phyloP scores from a whole-genome alignment of 2,113 vertebrate genomes.

The Colaptes auratus region DNA sequence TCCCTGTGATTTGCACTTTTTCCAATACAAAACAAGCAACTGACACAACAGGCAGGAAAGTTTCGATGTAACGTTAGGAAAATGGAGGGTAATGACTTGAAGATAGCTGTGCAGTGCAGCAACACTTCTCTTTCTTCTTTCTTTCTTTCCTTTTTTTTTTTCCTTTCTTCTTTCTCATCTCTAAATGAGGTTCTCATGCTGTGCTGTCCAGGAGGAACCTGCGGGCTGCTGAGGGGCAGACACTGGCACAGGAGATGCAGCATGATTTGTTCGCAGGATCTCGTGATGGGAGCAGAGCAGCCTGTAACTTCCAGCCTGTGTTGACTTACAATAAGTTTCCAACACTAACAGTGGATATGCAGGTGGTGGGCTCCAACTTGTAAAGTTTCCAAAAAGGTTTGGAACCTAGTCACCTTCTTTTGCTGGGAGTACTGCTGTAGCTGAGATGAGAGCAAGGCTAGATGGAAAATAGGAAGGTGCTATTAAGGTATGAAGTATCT shows the following conservation, averaged over 20 bases:
- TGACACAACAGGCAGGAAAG: neutral
- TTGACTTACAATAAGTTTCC: neutral
- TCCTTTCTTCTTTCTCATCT: neutral
- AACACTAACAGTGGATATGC: neutral
- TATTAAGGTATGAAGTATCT: neutral
- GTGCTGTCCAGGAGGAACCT: neutral
- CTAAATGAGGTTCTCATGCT: fast-evolving
- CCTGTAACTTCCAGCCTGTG: neutral
- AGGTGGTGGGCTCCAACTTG: neutral
- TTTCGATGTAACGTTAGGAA: neutral
- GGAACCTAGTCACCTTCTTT: neutral
- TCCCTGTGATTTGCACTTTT: neutral
- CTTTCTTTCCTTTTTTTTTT: no score
- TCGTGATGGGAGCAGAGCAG: neutral
- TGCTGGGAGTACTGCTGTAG: neutral
- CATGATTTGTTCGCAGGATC: neutral
- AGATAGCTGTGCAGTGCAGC: neutral
- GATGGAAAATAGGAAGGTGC: neutral
- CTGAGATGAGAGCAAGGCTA: neutral
- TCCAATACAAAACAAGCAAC: neutral
- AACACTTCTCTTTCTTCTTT: neutral
- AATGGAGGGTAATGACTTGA: neutral
- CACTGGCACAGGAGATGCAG: neutral
- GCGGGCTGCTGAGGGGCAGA: neutral
- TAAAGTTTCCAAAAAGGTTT: neutral